Conservation (phyloP, 2,888 invertebrate species). For the Nesidiocoris tenuis region DNA sequence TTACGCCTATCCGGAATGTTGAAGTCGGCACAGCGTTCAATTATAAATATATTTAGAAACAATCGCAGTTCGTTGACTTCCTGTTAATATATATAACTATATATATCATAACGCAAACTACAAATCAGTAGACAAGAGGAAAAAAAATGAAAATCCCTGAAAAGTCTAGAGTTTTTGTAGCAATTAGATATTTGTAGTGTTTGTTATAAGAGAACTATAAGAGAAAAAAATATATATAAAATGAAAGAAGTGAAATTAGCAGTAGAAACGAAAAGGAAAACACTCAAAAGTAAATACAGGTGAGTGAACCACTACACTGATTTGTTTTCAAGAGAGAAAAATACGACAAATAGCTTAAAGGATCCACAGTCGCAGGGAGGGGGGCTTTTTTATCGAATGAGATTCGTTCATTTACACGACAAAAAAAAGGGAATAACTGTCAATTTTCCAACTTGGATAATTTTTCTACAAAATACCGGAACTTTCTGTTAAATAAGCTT, state of each 20-base stretch:
- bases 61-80: slow-evolving; percentile 5
- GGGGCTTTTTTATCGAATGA: not conserved
- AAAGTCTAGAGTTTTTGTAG: slow-evolving; percentile 39
- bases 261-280: slow-evolving; percentile 22
- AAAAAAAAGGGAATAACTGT: not conserved
- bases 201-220: slow-evolving; percentile 39
- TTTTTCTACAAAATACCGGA: not conserved
- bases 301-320: slow-evolving; percentile 7
- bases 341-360: not conserved
- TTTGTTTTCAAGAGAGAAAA: not conserved
- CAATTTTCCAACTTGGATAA: not conserved
- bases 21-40: not conserved
- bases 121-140: slow-evolving; percentile 27
- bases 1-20: not conserved
- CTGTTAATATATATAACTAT: slow-evolving; percentile 35
- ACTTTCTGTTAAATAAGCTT: not conserved
- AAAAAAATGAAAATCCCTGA: slow-evolving; percentile 1
- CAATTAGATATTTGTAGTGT: slow-evolving; percentile 38
- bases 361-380: not conserved
- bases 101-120: slow-evolving; percentile 38
- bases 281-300: slow-evolving; percentile 14
- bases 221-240: slow-evolving; percentile 34
- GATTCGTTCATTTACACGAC: not conserved
- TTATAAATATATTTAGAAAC: not conserved
- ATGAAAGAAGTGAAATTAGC: slow-evolving; percentile 35